Conservation (phyloP, 2,797 vertebrate species). For the Agapornis canus region DNA sequence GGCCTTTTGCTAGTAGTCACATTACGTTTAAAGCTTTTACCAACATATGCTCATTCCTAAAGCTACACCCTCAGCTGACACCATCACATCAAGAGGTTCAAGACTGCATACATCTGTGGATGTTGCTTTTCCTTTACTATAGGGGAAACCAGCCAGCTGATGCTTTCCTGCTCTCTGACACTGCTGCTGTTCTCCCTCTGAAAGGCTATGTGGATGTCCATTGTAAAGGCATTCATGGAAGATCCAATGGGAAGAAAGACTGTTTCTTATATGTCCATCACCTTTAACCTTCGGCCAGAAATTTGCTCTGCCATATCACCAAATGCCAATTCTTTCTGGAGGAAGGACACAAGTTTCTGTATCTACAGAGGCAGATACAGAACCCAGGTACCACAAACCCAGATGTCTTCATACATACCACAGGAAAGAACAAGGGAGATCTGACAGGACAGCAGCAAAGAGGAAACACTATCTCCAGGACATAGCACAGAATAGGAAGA, state of each 20-base stretch:
- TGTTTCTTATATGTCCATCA: not conserved
- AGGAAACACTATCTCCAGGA: not conserved
- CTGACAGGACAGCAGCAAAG: not conserved
- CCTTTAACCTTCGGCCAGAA: not conserved
- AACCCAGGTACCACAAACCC: accelerated
- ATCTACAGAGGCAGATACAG: not conserved
- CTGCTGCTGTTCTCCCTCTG: not conserved
- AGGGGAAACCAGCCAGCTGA: not conserved
- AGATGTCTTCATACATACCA: not conserved
- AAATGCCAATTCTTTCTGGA: not conserved
- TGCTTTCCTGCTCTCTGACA: not conserved
- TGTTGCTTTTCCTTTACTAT: not conserved
- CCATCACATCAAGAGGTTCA: not conserved
- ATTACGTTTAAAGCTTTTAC: not conserved
- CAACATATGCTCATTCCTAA: not conserved
- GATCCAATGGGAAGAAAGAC: not conserved
- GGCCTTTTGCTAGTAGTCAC: not conserved
- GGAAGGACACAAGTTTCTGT: not conserved
- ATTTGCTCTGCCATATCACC: not conserved
- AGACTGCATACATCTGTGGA: not conserved
- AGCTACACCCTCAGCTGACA: not conserved
- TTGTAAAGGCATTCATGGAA: not conserved
- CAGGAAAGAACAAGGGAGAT: not conserved
- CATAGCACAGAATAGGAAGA: not conserved
- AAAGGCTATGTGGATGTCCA: not conserved